Base-by-base conservation (phyloP, 1,140 invertebrate genomes). In the Ostrea denselamellosa region DNA sequence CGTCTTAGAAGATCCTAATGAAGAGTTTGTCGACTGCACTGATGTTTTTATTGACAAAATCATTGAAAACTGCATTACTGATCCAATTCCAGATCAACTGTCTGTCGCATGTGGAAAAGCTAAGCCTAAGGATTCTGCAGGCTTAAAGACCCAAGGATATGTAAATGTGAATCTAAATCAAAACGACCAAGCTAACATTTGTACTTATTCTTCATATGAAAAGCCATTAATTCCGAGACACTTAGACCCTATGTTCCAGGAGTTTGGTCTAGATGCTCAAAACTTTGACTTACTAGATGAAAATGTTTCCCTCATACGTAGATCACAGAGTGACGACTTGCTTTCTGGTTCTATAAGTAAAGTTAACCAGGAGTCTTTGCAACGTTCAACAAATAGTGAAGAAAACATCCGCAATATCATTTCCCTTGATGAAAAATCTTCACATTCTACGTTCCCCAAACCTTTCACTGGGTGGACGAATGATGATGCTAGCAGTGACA, bases 251-350 rank as follows among this genome's bases (percentile, higher is more conserved):
- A 28, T 22, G 9, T 77, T 34, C 25, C 68, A 77, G 9, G 25
- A 12, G 34, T 44, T 44, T 44, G 34, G 34, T 5, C 34, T 44
- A 77, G 68, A 77, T 28, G 68, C 25, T 17, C 8, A 28, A 10
- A 77, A 25, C 10, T 77, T 77, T 77, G 68, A 77, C 28, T 77
- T 77, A 44, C 34, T 44, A 25, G 68, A 77, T 25, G 68, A 77
- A 77, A 77, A 77, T 25, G 28, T 77, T 34, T 77, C 68, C 22
- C 14, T 77, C 28, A 77, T 77, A 28, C 68, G 68, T 22, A 25
- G 68, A 77, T 77, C 68, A 34, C 68, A 77, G 28, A 77, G 68
- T 77, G 68, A 77, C 22, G 68, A 77, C 25, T 34, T 77, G 22
- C 68, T 77, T 77, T 77, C 68, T 34, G 28, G 68, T 28, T 77